Percentiles rank a stretch among this genome's conserved stretches.
phyloP scores from a whole-genome alignment of 2,113 vertebrate genomes.

The Cyphotilapia sp. region DNA sequence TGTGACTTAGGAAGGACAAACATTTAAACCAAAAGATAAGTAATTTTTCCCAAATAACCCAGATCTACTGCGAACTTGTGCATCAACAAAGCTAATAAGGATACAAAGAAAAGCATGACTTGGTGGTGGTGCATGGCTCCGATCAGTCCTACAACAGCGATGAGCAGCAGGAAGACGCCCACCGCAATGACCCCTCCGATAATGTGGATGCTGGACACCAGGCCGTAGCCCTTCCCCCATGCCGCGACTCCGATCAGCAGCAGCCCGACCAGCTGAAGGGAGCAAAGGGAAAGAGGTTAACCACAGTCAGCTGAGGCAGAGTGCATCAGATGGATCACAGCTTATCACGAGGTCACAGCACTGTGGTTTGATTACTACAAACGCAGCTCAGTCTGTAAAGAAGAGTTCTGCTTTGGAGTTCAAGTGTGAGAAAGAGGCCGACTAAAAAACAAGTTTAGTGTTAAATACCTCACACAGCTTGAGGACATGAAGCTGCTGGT shows the following conservation, averaged over 20 bases:
- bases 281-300: not conserved
- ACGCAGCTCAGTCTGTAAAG: not conserved
- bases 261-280: conserved; percentile 81
- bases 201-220: conserved; percentile 89
- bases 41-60: not conserved
- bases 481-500: not conserved
- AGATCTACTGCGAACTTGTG: not conserved
- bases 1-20: not conserved
- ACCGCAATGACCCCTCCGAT: conserved; percentile 88
- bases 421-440: not conserved
- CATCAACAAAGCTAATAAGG: conserved; percentile 53
- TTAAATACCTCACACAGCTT: not conserved
- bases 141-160: conserved; percentile 83
- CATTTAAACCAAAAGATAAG: not conserved
- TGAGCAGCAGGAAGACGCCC: conserved; percentile 87
- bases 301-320: not conserved
- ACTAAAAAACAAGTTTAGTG: not conserved
- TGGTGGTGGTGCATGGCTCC: conserved; percentile 88
- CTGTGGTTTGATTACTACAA: not conserved
- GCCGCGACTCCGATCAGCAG: conserved; percentile 87
- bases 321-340: not conserved
- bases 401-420: not conserved
- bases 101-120: conserved; percentile 95
- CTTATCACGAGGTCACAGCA: not conserved
- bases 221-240: conserved; percentile 85